Evolutionary conservation across 2,888 invertebrate species (phyloP).

Genomic region (Phorcus lineatus): DNA sequence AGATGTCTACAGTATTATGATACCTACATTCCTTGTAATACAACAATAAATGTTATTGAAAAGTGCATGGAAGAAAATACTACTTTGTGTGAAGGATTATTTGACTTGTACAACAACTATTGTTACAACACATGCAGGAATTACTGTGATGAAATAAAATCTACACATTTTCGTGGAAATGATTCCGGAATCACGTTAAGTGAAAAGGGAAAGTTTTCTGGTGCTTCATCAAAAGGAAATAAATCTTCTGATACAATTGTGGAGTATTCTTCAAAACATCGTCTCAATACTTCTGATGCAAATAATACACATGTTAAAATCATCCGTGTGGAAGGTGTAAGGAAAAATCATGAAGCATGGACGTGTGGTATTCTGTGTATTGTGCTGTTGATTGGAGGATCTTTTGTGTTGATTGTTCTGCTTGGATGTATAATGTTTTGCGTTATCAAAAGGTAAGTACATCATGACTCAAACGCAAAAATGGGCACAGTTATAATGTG

Average conservation of each 20-base stretch:
- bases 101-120: slow-evolving; percentile 5
- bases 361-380: slow-evolving; percentile 16
- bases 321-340: background rate
- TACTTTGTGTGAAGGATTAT: slow-evolving; percentile 6
- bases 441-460: background rate
- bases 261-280: background rate
- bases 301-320: slow-evolving; percentile 10
- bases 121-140: slow-evolving; percentile 4
- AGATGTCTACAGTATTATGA: slow-evolving; percentile 15
- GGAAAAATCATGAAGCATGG: background rate
- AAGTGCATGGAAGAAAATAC: slow-evolving; percentile 1
- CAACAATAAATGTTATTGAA: slow-evolving; percentile 2
- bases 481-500: no score
- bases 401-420: background rate
- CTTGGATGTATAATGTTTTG: background rate
- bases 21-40: slow-evolving; percentile 16
- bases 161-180: background rate
- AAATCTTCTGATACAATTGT: background rate
- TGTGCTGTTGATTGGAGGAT: background rate
- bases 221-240: background rate
- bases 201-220: background rate
- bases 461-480: no score
- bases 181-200: background rate
- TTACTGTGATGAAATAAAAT: slow-evolving; percentile 3
- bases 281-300: background rate